phyloP scores from a whole-genome alignment of 1,140 invertebrate species.

The Euglossa dilemma region DNA sequence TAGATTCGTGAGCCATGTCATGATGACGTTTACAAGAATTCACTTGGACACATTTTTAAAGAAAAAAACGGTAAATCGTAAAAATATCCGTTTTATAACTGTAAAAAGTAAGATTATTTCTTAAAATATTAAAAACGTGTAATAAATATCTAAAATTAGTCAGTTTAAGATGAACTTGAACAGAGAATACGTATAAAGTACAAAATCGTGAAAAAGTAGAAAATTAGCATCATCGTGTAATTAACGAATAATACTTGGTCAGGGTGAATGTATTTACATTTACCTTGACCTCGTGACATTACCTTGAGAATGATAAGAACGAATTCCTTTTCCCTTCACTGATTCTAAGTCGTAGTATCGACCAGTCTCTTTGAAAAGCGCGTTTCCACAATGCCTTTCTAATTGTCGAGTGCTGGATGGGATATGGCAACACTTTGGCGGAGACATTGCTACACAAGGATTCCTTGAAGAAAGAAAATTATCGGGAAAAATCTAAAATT shows the following conservation, averaged over 20 bases:
- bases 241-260: slow-evolving; percentile 15
- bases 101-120: not conserved
- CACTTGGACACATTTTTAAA: too few species aligned
- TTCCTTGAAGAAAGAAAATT: not conserved
- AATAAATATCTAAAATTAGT: not conserved
- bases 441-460: not conserved
- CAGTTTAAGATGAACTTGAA: not conserved
- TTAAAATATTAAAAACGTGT: not conserved
- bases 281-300: slow-evolving; percentile 52
- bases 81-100: too few species aligned
- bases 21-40: not conserved
- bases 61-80: too few species aligned
- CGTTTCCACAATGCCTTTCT: slow-evolving; percentile 56
- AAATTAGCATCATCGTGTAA: not conserved
- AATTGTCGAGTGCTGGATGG: slow-evolving; percentile 49
- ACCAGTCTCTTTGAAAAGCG: slow-evolving; percentile 47
- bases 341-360: slow-evolving; percentile 53
- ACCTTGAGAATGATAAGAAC: slow-evolving; percentile 51
- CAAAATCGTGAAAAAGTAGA: not conserved
- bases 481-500: not conserved
- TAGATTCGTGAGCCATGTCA: not conserved
- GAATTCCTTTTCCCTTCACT: slow-evolving; percentile 48
- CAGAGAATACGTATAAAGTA: too few species aligned
- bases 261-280: slow-evolving; percentile 27
- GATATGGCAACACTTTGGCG: slow-evolving; percentile 28